These are phyloP conservation scores for Papilio demoleus DNA, from an alignment of 2,888 invertebrate species.

Conservation along the genomic window DNA sequence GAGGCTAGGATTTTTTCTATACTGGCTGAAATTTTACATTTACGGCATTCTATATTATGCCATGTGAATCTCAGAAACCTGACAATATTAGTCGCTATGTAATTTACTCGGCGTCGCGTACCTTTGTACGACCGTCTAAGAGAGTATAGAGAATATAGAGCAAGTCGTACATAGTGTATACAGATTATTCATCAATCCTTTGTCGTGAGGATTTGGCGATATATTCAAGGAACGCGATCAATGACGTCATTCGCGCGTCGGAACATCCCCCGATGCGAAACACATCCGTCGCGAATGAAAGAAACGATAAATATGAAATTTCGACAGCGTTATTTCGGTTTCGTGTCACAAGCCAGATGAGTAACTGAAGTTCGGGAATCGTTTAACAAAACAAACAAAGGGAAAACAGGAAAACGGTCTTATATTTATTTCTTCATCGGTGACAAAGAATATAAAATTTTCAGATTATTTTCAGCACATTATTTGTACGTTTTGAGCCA, in stretches of 20 bases:
- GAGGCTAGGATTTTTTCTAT: too few relatives aligned
- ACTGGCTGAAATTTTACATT: too few relatives aligned
- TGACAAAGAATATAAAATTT: background rate
- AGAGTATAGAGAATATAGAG: too few relatives aligned
- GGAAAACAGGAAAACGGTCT: constrained; percentile 15
- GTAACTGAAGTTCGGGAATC: constrained; percentile 32
- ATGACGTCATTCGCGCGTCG: constrained; percentile 36
- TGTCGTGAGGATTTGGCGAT: constrained; percentile 15
- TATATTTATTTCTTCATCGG: constrained; percentile 6
- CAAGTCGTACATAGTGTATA: background rate
- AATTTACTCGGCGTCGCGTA: too few relatives aligned
- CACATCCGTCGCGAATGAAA: constrained; percentile 36
- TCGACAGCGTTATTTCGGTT: constrained; percentile 32
- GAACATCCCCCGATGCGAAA: constrained; percentile 29
- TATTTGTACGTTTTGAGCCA: background rate
- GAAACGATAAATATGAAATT: constrained; percentile 36
- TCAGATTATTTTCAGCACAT: constrained; percentile 2
- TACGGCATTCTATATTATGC: too few relatives aligned
- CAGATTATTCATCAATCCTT: constrained; percentile 23
- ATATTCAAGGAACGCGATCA: constrained; percentile 10
- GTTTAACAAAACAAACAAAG: constrained; percentile 21
- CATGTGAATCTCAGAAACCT: too few relatives aligned
- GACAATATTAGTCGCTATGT: too few relatives aligned
- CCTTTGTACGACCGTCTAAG: too few relatives aligned
- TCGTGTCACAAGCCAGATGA: constrained; percentile 11